Evolutionary conservation across 2,113 vertebrate species (phyloP).

Genomic region (Chaetura pelagica): DNA sequence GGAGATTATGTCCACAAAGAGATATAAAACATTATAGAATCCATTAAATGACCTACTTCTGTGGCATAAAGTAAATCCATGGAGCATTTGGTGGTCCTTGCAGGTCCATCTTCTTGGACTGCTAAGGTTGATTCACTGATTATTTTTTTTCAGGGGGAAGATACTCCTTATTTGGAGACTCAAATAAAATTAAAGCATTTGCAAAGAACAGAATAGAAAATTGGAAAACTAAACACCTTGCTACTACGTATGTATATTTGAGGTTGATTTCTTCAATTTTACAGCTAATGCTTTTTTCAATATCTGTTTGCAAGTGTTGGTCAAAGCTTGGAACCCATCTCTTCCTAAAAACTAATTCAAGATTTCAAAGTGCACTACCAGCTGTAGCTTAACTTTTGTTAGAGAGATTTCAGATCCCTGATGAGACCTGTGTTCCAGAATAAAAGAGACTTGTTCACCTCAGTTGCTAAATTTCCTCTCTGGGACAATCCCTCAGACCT

Average conservation of each 20-base stretch:
- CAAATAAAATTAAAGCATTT: background rate
- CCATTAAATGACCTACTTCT: background rate
- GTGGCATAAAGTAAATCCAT: background rate
- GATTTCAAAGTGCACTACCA: background rate
- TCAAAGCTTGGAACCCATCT: background rate
- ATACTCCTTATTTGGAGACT: background rate
- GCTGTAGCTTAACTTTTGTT: background rate
- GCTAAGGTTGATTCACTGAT: background rate
- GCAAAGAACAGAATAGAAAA: background rate
- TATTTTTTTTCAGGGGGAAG: background rate
- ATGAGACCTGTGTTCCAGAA: background rate
- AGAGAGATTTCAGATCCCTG: background rate
- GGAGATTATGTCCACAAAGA: background rate
- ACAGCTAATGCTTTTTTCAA: background rate
- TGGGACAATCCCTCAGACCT: background rate
- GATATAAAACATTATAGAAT: background rate
- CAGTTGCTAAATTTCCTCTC: background rate
- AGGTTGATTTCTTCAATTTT: background rate
- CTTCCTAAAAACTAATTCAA: background rate
- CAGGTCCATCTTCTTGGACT: background rate
- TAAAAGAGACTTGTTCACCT: background rate
- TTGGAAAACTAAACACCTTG: background rate
- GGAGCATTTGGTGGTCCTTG: accelerated
- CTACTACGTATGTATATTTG: background rate
- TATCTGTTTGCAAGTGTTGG: background rate